Evolutionary conservation across 1,140 invertebrate species (phyloP).

Genomic region (Caenorhabditis inopinata): DNA sequence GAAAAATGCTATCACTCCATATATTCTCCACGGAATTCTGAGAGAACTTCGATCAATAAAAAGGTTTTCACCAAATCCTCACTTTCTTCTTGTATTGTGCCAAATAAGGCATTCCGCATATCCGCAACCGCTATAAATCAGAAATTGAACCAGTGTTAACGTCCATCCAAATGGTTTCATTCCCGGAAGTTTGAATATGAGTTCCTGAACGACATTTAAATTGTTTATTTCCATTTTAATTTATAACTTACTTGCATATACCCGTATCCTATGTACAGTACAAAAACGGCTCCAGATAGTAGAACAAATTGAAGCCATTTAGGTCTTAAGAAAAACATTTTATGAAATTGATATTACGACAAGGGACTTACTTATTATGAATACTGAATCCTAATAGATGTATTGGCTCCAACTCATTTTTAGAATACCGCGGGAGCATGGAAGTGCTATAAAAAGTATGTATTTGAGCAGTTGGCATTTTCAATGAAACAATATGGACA

Average conservation of each 20-base stretch:
- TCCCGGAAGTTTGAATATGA: constrained; percentile 84
- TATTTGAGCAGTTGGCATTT: background rate
- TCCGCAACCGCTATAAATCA: constrained; percentile 80
- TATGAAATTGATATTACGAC: background rate
- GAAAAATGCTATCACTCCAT: constrained; percentile 79
- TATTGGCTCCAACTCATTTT: constrained; percentile 32
- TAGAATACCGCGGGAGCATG: constrained; percentile 15
- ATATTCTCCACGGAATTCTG: constrained; percentile 81
- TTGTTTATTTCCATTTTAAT: background rate
- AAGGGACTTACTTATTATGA: constrained; percentile 43
- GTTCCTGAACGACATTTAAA: constrained; percentile 73
- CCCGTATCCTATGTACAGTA: constrained; percentile 85
- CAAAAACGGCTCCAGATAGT: constrained; percentile 78
- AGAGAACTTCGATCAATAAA: too few species aligned
- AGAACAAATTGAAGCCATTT: constrained; percentile 74
- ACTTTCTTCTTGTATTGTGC: constrained; percentile 74
- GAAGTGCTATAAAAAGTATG: background rate
- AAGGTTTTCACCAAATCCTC: constrained; percentile 66
- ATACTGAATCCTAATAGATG: constrained; percentile 54
- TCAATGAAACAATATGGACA: background rate
- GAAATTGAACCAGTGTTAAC: constrained; percentile 86
- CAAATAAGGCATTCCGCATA: constrained; percentile 75
- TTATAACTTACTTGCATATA: constrained; percentile 75
- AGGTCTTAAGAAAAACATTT: constrained; percentile 44
- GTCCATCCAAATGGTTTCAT: constrained; percentile 88